Evolutionary conservation across 2,888 invertebrate genomes (phyloP), one percentile per base, ranked within the genome.

Genomic region (Pseudanteris insignis): DNA sequence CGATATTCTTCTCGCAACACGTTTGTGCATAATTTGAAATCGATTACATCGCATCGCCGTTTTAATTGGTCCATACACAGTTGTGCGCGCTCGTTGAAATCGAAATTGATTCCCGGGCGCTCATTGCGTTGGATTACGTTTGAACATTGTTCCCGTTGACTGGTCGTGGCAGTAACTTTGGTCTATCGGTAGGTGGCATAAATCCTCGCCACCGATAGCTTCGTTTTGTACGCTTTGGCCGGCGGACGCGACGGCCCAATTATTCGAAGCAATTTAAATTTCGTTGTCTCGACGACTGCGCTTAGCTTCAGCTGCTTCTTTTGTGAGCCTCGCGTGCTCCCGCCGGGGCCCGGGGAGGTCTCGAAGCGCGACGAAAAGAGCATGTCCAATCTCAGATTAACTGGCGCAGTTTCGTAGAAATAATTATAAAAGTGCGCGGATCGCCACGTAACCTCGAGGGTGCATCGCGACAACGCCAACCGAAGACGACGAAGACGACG

Each of bases 381-480:
- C 57, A 57, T 58, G 62, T 62, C 59, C 61, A 59, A 62, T 62
- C 58, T 53, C 64, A 55, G 58, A 62, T 62, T 58, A 64, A 64
- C 64, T 51, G 61, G 57, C 61, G 48, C 64, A 62, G 54, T 62
- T 64, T 59, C 64, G 55, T 62, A 61, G 64, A 64, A 64, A 64
- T 64, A 64, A 64, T 64, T 64, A 64, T 64, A 67, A 68, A 73
- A 74, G 69, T 75, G 72, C 67, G 65, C 67, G 69, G 72, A 76
- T 74, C 72, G 71, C 74, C 77, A 75, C 73, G 76, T 76, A 76
- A 76, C 76, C 75, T 69, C 70, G 67, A 69, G 75, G 74, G 74
- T 72, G 73, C 64, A 69, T 66, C 66, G 74, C 71, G 72, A 71
- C 72, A 71, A n/a, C n/a, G n/a, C n/a, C n/a, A 18, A 68, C 62